Percentiles rank a stretch among this genome's conserved stretches.
Conservation (phyloP, 2,113 vertebrate genomes). For the Ranitomeya variabilis region DNA sequence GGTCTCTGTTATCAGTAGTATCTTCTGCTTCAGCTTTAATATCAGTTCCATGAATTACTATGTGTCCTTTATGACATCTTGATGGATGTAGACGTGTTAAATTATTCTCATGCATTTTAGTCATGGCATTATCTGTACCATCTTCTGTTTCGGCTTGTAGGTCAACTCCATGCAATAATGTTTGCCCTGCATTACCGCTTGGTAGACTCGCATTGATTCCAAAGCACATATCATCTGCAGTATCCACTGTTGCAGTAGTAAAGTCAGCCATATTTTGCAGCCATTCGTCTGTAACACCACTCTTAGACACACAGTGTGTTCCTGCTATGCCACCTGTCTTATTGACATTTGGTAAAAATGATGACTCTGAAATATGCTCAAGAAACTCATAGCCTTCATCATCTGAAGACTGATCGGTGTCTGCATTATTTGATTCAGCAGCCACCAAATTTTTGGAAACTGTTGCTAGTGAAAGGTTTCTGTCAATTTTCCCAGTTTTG, state of each 20-base stretch:
- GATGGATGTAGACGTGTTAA: neutral
- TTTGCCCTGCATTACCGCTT: neutral
- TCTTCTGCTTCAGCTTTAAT: neutral
- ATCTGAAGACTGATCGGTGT: neutral
- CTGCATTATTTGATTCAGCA: neutral
- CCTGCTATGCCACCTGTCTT: neutral
- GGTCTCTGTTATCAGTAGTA: neutral
- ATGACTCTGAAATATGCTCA: slow-evolving; percentile 16
- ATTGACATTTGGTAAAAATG: slow-evolving; percentile 38
- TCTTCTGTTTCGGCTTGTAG: slow-evolving; percentile 1
- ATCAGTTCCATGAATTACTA: neutral
- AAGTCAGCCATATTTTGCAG: neutral
- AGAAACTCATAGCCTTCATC: slow-evolving; percentile 57
- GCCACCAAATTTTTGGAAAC: neutral
- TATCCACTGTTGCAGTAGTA: neutral
- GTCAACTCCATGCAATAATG: slow-evolving; percentile 1
- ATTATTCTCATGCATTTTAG: neutral
- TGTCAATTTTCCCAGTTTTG: neutral
- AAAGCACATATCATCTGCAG: neutral
- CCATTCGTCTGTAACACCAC: neutral
- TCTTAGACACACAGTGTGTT: neutral
- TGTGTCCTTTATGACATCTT: neutral
- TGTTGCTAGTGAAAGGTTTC: too few relatives aligned
- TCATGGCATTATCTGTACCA: neutral
- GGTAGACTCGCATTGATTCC: neutral